Base-by-base conservation (phyloP, 2,797 vertebrate species). In the Hydrocynus forskahlii region DNA sequence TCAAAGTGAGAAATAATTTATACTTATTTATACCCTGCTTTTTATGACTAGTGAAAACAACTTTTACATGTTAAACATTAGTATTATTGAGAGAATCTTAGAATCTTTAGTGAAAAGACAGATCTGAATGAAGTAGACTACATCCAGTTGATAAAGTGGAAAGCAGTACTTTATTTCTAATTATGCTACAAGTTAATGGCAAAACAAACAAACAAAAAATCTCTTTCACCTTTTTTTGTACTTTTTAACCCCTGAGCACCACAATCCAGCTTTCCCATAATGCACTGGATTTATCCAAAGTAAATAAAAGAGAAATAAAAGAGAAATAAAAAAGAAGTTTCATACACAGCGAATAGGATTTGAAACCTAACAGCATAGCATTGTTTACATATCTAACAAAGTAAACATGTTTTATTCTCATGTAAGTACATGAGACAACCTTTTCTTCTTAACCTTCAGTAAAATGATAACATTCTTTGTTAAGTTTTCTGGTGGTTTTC, bases 171-270 rank as follows among this genome's bases (percentile, higher is more conserved):
- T 94, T 92, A 93, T 94, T 93, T 92, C 87, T 91, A 87, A 91
- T 91, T 89, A 89, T 81, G 81, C 90, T 88, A 91, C 89, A 91
- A 91, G 87, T 92, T 87, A 93, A 93, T 90, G 89, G 89, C 87
- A 93, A 93, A 91, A 89, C 79, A 82, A 87, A 86, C 64, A 81
- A 85, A 87, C 67, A 76, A 84, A 84, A 90, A 88, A 87, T 87
- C 81, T 87, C 85, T 88, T 88, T 89, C 80, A 88, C 76, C 86
- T 89, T 89, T 90, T 84, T 84, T 77, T 86, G 55, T 86, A 68
- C 84, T 88, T 89, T 87, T 89, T 82, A 91, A 94, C 93, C 95
- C 94, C 95, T 95, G 95, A 96, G 95, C 92, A 91, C 93, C 94
- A 93, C 91, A 92, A 93, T 92, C 93, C 94, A 94, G 94, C 76